phyloP scores from a whole-genome alignment of 2,888 invertebrate genomes.

The Andrena bicolor region DNA sequence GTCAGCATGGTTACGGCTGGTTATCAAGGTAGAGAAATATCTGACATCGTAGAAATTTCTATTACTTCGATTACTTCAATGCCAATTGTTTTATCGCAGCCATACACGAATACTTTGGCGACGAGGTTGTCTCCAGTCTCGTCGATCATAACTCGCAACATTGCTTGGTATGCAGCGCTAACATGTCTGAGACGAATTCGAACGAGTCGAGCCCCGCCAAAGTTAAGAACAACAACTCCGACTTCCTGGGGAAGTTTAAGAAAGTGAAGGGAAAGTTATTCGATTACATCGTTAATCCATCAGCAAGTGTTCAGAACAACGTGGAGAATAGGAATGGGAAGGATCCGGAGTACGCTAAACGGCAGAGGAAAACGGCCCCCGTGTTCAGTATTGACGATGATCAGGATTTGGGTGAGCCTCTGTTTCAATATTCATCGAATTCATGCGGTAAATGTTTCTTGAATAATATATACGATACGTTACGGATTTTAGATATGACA shows the following conservation, averaged over 20 bases:
- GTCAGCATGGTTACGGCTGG: slow-evolving; percentile 97
- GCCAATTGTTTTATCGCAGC: slow-evolving; percentile 84
- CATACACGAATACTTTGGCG: slow-evolving; percentile 93
- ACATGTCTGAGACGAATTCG: slow-evolving; percentile 84
- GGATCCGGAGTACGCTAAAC: slow-evolving; percentile 89
- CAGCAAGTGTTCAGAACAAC: slow-evolving; percentile 85
- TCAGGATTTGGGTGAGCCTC: slow-evolving; percentile 86
- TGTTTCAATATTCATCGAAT: slow-evolving; percentile 1
- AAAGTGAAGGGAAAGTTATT: slow-evolving; percentile 96
- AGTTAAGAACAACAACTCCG: slow-evolving; percentile 84
- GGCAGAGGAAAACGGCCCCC: slow-evolving; percentile 95
- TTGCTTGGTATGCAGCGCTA: slow-evolving; percentile 93
- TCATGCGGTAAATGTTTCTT: slow-evolving; percentile 39
- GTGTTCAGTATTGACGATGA: slow-evolving; percentile 98
- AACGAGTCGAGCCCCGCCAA: slow-evolving; percentile 80
- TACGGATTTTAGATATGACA: slow-evolving; percentile 79
- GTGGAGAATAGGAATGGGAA: slow-evolving; percentile 94
- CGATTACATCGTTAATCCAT: slow-evolving; percentile 97
- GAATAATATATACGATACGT: slow-evolving; percentile 5
- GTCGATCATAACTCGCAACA: slow-evolving; percentile 93
- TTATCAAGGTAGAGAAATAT: slow-evolving; percentile 87
- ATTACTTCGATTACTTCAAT: background rate
- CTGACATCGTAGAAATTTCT: background rate
- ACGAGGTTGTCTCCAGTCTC: slow-evolving; percentile 92
- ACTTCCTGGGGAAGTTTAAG: slow-evolving; percentile 93